Base-by-base conservation (phyloP, 2,888 invertebrate genomes). In the Oegoconia quadripuncta region DNA sequence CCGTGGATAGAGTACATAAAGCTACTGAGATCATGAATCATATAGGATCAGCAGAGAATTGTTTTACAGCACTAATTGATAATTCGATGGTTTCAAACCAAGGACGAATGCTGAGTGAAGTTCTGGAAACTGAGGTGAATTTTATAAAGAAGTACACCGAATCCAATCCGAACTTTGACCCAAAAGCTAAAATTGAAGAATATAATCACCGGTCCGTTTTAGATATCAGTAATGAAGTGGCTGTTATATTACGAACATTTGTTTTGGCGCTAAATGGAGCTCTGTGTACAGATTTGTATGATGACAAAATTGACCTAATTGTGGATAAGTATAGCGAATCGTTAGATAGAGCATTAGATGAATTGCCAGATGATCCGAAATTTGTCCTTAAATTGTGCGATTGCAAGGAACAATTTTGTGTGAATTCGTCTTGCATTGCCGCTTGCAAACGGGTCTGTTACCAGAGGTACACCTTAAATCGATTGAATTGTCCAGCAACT, bases 401-500 rank as follows among this genome's bases (percentile, higher is more conserved):
- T 14, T 83, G 84, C 49, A 37, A 42, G 2, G 51, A 47, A 9
- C 57, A 64, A 16, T 46, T 44, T 37, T 82, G 82, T 39, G 14
- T 34, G 7, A 39, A 52, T 13, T 23, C 23, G 1, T 49, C 44
- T 8, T 83, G 86, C 45, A 49, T 55, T 3, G 41, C 53, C 1
- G 45, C 44, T 6, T 84, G 86, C 48, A 58, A 64, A 35, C 54
- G 50, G 7, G 46, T 76, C 12, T 86, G 86, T 46, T 63, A 57
- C 53, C 68, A 76, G 41, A 71, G 59, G 42, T 56, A 66, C 42
- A 64, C 47, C 43, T 56, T 86, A 34, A 47, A 49, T 11, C 60
- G 58, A 23, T 78, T 67, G 68, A 44, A 44, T n/a, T 86, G 86
- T 45, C 48, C 59, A 31, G 63, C 78, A 5, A 39, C 72, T 3